These are phyloP conservation scores for Nomia melanderi DNA, from an alignment of 1,140 invertebrate species.

Conservation along the genomic window DNA sequence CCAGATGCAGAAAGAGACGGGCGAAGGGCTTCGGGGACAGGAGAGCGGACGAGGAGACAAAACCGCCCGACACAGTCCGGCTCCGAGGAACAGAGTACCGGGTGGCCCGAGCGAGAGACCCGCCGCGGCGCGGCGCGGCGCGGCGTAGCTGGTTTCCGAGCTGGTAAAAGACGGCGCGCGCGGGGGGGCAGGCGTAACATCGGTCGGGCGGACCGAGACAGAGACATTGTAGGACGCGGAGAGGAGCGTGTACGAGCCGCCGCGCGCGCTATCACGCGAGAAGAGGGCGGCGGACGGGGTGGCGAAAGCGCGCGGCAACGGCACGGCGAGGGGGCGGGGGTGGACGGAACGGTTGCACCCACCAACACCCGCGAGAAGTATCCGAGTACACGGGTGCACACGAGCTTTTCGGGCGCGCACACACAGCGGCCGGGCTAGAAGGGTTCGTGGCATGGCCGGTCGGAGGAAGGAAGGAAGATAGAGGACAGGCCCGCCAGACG, in stretches of 20 bases:
- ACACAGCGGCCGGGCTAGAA: constrained; percentile 21
- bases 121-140: background rate
- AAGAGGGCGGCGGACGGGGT: constrained; percentile 31
- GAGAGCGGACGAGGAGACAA: constrained; percentile 25
- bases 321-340: background rate
- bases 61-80: constrained; percentile 22
- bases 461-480: background rate
- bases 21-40: no score
- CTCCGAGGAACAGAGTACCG: constrained; percentile 31
- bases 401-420: constrained; percentile 54
- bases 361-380: constrained; percentile 57
- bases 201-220: constrained; percentile 36
- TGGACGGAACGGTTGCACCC: constrained; percentile 13
- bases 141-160: constrained; percentile 20
- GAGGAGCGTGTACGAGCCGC: constrained; percentile 27
- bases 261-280: constrained; percentile 38
- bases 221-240: constrained; percentile 47
- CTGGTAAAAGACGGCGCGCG: constrained; percentile 44
- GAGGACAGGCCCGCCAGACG: no score
- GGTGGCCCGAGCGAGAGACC: background rate
- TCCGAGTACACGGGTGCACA: constrained; percentile 53
- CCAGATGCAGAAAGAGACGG: constrained; percentile 4
- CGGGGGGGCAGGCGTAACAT: constrained; percentile 5
- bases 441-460: constrained; percentile 26
- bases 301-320: constrained; percentile 20